Evolutionary conservation across 2,888 invertebrate species (phyloP).

Genomic region (Orthonychiurus folsomi): DNA sequence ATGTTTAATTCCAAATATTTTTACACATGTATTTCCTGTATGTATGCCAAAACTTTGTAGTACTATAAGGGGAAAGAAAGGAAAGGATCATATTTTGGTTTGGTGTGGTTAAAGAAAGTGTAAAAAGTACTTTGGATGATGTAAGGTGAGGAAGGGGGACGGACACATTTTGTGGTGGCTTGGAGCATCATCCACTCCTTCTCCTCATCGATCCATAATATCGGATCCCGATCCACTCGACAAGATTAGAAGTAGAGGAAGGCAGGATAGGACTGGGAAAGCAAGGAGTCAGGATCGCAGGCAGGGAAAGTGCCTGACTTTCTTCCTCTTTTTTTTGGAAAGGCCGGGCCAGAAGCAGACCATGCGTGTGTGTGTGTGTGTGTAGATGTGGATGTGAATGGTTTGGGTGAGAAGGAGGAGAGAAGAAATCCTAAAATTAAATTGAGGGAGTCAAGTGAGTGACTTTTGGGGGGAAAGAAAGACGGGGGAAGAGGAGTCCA

Average conservation of each 20-base stretch:
- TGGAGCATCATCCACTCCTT: too few relatives aligned
- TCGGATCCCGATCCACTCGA: slow-evolving; percentile 11
- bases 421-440: slow-evolving; percentile 20
- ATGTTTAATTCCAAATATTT: too few relatives aligned
- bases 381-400: too few relatives aligned
- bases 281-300: too few relatives aligned
- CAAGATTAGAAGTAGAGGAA: slow-evolving; percentile 6
- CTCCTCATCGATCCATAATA: not conserved
- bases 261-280: too few relatives aligned
- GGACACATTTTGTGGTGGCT: not conserved
- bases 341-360: too few relatives aligned
- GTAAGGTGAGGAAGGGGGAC: too few relatives aligned
- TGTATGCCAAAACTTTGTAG: too few relatives aligned
- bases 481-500: not conserved
- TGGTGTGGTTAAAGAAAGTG: not conserved
- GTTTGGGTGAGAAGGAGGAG: slow-evolving; percentile 1
- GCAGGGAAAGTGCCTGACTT: not conserved
- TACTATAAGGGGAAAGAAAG: not conserved
- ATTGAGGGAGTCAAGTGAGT: slow-evolving; percentile 16
- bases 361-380: too few relatives aligned
- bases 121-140: too few relatives aligned
- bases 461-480: slow-evolving; percentile 2
- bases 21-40: too few relatives aligned
- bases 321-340: too few relatives aligned
- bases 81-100: not conserved